These are phyloP conservation scores for Crocuta crocuta DNA, from an alignment of 2,113 vertebrate species.

Conservation along the genomic window DNA sequence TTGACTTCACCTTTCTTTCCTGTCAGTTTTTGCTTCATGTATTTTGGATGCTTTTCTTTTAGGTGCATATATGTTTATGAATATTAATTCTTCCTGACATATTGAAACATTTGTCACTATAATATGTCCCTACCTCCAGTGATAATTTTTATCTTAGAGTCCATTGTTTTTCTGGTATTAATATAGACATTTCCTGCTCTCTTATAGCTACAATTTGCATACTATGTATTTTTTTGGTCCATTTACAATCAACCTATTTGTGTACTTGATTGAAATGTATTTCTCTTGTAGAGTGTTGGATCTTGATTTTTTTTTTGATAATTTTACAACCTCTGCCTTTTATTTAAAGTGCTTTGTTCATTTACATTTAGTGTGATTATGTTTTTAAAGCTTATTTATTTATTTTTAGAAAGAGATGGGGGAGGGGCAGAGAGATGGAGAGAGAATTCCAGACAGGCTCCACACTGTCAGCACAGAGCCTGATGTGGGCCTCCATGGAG, in stretches of 20 bases:
- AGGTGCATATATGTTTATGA: background rate
- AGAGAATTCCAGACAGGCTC: too few species aligned
- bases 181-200: background rate
- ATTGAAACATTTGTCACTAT: background rate
- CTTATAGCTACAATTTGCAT: background rate
- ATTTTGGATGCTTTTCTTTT: background rate
- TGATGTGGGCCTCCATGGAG: too few species aligned
- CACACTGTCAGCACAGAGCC: too few species aligned
- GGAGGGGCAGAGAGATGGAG: too few species aligned
- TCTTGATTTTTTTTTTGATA: too few species aligned
- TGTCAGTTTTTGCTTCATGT: background rate
- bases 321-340: too few species aligned
- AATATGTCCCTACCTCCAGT: background rate
- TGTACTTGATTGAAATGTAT: background rate
- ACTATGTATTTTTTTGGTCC: too few species aligned
- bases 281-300: background rate
- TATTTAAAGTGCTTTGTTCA: too few species aligned
- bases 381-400: too few species aligned
- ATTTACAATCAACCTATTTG: background rate
- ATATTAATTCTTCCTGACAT: background rate
- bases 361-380: background rate
- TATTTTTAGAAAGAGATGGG: too few species aligned
- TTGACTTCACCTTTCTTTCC: background rate
- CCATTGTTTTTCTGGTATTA: background rate
- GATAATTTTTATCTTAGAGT: background rate